phyloP scores from a whole-genome alignment of 2,113 vertebrate genomes.

The Cyprinodon tularosa region DNA sequence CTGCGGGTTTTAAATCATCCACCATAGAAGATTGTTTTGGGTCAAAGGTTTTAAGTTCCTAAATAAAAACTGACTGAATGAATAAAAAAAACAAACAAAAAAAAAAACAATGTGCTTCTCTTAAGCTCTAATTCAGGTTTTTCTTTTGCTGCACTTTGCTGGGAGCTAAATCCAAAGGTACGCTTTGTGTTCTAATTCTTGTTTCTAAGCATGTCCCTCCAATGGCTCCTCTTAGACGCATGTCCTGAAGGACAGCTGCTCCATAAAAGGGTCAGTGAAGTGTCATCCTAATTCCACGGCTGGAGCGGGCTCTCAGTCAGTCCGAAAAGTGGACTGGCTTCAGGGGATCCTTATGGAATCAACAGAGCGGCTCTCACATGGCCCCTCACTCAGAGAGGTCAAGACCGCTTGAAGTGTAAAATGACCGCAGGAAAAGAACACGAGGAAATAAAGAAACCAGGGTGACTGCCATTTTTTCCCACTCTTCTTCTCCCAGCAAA shows the following conservation, averaged over 20 bases:
- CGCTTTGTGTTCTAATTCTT: not conserved
- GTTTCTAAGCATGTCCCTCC: not conserved
- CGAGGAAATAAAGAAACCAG: constrained; percentile 29
- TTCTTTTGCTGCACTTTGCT: not conserved
- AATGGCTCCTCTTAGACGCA: not conserved
- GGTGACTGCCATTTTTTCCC: constrained; percentile 2
- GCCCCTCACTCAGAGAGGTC: constrained; percentile 41
- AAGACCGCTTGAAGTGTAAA: constrained; percentile 62
- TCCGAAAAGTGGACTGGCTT: not conserved
- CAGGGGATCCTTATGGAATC: constrained; percentile 36
- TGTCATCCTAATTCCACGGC: not conserved
- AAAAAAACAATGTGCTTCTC: not conserved
- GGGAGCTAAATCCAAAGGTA: not conserved
- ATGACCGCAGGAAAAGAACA: constrained; percentile 36
- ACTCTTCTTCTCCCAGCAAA: constrained; percentile 39
- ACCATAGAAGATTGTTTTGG: not conserved
- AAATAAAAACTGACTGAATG: not conserved
- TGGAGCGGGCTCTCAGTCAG: not conserved
- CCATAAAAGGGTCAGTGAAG: constrained; percentile 6
- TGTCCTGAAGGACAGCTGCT: not conserved
- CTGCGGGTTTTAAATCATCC: not conserved
- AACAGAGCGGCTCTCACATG: constrained; percentile 10
- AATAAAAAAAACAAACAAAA: not conserved
- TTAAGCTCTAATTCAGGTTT: not conserved
- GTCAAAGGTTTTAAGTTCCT: not conserved